A percentile compares a stretch with the other conserved stretches of the same genome.
Conservation (phyloP, 2,113 vertebrate genomes). For the Chaetura pelagica region DNA sequence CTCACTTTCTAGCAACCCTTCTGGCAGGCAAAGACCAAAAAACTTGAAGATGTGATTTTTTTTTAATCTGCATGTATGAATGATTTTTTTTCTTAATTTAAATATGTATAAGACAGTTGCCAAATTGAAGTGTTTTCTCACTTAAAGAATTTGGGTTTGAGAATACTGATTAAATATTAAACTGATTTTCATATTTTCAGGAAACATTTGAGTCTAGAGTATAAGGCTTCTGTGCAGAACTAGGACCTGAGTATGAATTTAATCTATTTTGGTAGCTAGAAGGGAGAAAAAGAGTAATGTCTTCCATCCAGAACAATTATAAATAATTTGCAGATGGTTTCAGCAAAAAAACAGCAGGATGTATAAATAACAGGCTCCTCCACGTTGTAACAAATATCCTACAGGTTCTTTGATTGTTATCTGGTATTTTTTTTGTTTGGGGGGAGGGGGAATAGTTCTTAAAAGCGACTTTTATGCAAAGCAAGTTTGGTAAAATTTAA, state of each 20-base stretch:
- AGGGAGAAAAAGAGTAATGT: not conserved
- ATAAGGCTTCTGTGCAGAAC: not conserved
- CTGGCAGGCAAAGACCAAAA: not conserved
- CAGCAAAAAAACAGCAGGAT: no score
- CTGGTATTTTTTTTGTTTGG: not conserved
- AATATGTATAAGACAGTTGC: not conserved
- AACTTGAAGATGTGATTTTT: not conserved
- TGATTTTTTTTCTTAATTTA: not conserved
- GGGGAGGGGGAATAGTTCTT: not conserved
- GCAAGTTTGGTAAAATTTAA: not conserved
- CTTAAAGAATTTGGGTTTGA: not conserved
- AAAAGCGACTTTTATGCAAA: not conserved
- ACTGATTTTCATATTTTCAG: not conserved
- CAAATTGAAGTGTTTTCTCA: not conserved
- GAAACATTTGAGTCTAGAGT: not conserved
- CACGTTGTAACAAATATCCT: not conserved
- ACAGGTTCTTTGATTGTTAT: not conserved
- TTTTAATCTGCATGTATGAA: not conserved
- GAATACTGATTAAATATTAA: not conserved
- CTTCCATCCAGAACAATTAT: constrained; percentile 23
- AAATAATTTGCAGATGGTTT: constrained; percentile 39
- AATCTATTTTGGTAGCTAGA: constrained; percentile 36
- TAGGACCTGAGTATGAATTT: not conserved
- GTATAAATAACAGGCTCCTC: constrained; percentile 36
- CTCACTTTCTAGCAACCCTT: not conserved